Evolutionary conservation across 2,888 invertebrate genomes (phyloP).

Genomic region (Agonopterix heracliana): DNA sequence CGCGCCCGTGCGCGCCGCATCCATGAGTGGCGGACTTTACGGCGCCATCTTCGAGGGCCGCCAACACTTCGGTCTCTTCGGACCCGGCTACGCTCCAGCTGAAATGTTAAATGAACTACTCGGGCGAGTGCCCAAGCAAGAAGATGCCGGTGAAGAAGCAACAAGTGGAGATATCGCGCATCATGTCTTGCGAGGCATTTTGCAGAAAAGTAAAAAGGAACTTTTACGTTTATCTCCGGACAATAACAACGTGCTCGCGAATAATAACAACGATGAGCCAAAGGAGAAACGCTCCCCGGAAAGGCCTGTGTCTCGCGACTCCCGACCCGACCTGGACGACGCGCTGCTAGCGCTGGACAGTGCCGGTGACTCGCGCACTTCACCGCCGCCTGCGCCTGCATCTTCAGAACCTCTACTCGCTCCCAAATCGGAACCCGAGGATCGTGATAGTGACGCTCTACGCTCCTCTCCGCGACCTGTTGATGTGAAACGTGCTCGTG

Average conservation of each 20-base stretch:
- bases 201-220: conserved; percentile 91
- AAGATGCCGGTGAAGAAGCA: conserved; percentile 75
- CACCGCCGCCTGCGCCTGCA: conserved; percentile 76
- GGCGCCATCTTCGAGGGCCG: conserved; percentile 90
- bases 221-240: conserved; percentile 80
- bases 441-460: conserved; percentile 77
- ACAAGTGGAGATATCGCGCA: conserved; percentile 78
- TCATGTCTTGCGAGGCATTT: conserved; percentile 92
- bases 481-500: conserved; percentile 93
- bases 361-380: conserved; percentile 60
- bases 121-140: conserved; percentile 87
- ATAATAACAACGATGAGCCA: conserved; percentile 74
- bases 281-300: conserved; percentile 73
- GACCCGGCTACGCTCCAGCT: conserved; percentile 90
- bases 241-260: conserved; percentile 76
- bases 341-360: conserved; percentile 78
- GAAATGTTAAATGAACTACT: conserved; percentile 95
- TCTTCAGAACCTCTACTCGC: conserved; percentile 74
- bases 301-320: conserved; percentile 80
- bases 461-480: conserved; percentile 77
- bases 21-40: conserved; percentile 91
- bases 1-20: conserved; percentile 81
- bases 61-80: conserved; percentile 88
- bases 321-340: conserved; percentile 77
- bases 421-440: conserved; percentile 81